These are phyloP conservation scores for Apeira syringaria DNA, from an alignment of 2,888 invertebrate genomes.

Conservation along the genomic window DNA sequence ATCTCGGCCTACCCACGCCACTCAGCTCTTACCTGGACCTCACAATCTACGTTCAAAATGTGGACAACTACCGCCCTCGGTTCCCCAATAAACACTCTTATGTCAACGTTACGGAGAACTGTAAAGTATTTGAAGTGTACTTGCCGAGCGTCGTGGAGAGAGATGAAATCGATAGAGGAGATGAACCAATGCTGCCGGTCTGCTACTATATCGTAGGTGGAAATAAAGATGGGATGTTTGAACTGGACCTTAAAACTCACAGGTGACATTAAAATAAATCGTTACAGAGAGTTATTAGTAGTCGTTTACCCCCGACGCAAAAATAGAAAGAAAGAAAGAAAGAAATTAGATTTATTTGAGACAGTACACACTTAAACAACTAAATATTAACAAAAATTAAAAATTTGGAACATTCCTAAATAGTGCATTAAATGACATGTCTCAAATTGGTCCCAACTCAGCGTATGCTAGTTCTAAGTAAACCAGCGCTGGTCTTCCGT, in stretches of 20 bases:
- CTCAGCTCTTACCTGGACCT: constrained; percentile 94
- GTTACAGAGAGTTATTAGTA: too few relatives aligned
- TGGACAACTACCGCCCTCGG: constrained; percentile 95
- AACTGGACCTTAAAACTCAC: constrained; percentile 88
- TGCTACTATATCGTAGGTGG: constrained; percentile 97
- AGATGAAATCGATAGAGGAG: constrained; percentile 92
- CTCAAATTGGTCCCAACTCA: too few relatives aligned
- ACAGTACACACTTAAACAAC: too few relatives aligned
- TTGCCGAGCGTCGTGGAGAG: constrained; percentile 93
- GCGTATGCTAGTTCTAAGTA: too few relatives aligned
- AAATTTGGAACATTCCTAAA: too few relatives aligned
- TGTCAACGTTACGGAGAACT: constrained; percentile 89
- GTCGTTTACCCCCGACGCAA: too few relatives aligned
- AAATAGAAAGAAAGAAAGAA: too few relatives aligned
- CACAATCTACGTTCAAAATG: constrained; percentile 93
- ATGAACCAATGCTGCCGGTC: constrained; percentile 91
- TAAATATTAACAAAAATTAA: too few relatives aligned
- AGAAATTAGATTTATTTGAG: too few relatives aligned
- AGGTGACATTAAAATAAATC: constrained; percentile 65
- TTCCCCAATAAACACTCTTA: constrained; percentile 89
- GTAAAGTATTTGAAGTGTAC: constrained; percentile 83
- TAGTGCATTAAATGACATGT: too few relatives aligned
- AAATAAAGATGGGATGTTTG: constrained; percentile 88
- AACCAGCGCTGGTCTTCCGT: too few relatives aligned
- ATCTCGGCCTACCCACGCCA: constrained; percentile 93